These are phyloP conservation scores for Ganaspis brasiliensis DNA, from an alignment of 2,888 invertebrate species.

Conservation along the genomic window DNA sequence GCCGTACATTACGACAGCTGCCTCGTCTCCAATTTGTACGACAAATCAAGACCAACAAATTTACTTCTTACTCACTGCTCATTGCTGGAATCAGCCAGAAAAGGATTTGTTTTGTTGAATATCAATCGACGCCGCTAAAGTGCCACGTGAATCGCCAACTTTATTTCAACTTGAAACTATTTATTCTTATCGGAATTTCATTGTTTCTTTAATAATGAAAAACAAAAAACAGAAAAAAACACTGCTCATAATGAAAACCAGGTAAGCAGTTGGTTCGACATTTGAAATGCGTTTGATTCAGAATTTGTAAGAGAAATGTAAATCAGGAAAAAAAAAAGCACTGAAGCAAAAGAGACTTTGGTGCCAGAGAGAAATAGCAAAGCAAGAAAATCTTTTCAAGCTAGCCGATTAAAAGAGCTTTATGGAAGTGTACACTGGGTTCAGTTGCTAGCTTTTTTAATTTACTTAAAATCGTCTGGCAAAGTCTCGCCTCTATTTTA, in stretches of 20 bases:
- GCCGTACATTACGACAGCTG: slow-evolving; percentile 70
- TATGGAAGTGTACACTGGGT: not conserved
- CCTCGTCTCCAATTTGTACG: slow-evolving; percentile 66
- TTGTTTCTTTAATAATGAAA: not conserved
- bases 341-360: not conserved
- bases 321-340: not conserved
- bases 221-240: not conserved
- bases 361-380: not conserved
- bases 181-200: not conserved
- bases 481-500: not conserved
- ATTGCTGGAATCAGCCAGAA: slow-evolving; percentile 74
- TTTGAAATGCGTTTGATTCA: not conserved
- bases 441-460: not conserved
- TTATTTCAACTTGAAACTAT: not conserved
- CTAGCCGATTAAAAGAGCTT: slow-evolving; percentile 8
- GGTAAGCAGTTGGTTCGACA: not conserved
- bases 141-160: not conserved
- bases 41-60: slow-evolving; percentile 71
- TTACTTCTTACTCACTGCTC: slow-evolving; percentile 55
- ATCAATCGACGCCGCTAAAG: slow-evolving; percentile 46
- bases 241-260: not conserved
- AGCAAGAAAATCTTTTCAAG: not conserved
- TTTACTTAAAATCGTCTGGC: slow-evolving; percentile 2
- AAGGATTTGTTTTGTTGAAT: slow-evolving; percentile 74
- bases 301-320: not conserved